These are phyloP conservation scores for Dascyllus trimaculatus DNA, from an alignment of 2,113 vertebrate genomes.

Conservation along the genomic window DNA sequence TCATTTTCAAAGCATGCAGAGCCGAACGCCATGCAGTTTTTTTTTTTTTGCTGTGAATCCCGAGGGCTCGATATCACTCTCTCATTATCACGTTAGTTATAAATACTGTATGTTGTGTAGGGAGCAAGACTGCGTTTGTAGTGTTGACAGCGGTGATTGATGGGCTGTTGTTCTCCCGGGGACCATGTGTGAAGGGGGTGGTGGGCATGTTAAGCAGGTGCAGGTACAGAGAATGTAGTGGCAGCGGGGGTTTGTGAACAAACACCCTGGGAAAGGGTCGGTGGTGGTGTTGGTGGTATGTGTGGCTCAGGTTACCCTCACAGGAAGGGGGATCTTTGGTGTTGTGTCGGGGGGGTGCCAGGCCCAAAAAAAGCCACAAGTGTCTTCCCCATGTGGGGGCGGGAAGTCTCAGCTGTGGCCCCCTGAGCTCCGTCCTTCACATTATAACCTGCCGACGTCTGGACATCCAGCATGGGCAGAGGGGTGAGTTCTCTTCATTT, in stretches of 20 bases:
- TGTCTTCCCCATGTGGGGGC: constrained; percentile 66
- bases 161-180: constrained; percentile 40
- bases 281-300: background rate
- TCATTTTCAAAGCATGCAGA: background rate
- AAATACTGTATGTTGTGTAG: constrained; percentile 36
- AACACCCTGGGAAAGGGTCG: constrained; percentile 5
- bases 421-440: constrained; percentile 37
- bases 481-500: constrained; percentile 77
- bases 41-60: constrained; percentile 15
- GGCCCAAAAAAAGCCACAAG: constrained; percentile 80
- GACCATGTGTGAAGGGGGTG: background rate
- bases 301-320: constrained; percentile 72
- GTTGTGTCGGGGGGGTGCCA: constrained; percentile 30
- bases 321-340: constrained; percentile 43
- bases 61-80: background rate
- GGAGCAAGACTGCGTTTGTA: constrained; percentile 35
- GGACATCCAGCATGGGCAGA: constrained; percentile 79
- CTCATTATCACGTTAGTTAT: constrained; percentile 46
- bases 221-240: constrained; percentile 32
- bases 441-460: constrained; percentile 48
- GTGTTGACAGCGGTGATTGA: constrained; percentile 61
- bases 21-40: background rate
- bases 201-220: constrained; percentile 57
- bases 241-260: background rate
- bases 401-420: constrained; percentile 41